phyloP scores from a whole-genome alignment of 37 sponge, comb jelly and placozoan species.

The Ephydatia muelleri region DNA sequence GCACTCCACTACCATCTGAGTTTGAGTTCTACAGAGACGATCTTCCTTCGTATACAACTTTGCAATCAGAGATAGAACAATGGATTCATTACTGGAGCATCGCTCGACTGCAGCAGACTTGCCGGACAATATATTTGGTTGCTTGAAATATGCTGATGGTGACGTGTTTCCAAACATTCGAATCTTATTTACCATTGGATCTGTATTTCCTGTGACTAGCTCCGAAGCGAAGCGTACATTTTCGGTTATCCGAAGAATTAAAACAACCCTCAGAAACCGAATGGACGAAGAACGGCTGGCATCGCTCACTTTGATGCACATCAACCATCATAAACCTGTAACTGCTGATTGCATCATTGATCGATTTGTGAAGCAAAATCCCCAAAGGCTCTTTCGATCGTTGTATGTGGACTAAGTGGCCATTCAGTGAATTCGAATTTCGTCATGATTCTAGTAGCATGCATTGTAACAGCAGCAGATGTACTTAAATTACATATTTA shows the following conservation, averaged over 20 bases:
- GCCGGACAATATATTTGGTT: not conserved
- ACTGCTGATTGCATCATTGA: not conserved
- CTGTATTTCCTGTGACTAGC: constrained; percentile 1
- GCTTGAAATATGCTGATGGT: constrained; percentile 1
- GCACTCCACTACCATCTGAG: too few relatives aligned
- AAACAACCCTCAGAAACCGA: not conserved
- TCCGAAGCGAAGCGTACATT: not conserved
- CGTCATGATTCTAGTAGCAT: not conserved
- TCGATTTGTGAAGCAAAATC: not conserved
- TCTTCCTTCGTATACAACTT: not conserved
- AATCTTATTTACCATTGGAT: not conserved
- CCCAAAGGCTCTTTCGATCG: not conserved
- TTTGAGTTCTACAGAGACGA: too few relatives aligned
- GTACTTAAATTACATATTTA: not conserved
- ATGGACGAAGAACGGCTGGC: constrained; percentile 1
- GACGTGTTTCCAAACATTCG: not conserved
- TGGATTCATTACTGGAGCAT: constrained; percentile 1
- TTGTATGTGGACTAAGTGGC: not conserved
- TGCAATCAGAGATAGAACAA: not conserved
- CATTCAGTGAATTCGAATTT: constrained; percentile 1
- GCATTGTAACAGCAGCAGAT: constrained; percentile 1
- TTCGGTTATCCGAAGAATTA: not conserved
- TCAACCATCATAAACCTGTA: not conserved
- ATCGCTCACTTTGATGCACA: constrained; percentile 1
- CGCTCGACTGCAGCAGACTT: not conserved